Conservation (phyloP, 2,888 invertebrate genomes). For the Morinoia aosen region DNA sequence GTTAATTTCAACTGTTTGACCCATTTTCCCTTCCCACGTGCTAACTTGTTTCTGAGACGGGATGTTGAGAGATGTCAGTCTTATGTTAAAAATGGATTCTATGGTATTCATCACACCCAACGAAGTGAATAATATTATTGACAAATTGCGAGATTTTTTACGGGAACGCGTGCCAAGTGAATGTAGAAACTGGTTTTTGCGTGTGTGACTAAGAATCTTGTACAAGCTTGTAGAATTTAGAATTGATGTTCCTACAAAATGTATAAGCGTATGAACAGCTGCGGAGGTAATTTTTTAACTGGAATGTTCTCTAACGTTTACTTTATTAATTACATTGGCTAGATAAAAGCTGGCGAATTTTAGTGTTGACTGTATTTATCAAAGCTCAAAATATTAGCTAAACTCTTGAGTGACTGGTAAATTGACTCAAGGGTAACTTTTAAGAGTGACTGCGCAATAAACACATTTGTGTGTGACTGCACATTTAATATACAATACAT, state of each 20-base stretch:
- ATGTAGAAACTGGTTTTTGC: background rate
- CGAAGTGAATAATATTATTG: background rate
- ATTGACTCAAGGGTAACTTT: background rate
- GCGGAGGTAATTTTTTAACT: background rate
- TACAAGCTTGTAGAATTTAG: background rate
- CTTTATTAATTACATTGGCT: background rate
- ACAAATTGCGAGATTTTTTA: background rate
- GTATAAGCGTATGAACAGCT: background rate
- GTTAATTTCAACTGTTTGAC: background rate
- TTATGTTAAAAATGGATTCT: background rate
- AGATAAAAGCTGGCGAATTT: background rate
- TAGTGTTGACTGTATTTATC: background rate
- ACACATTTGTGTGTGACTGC: no score
- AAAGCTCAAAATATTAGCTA: background rate
- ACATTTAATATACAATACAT: no score
- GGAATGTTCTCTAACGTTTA: background rate
- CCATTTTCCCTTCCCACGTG: background rate
- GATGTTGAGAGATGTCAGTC: background rate
- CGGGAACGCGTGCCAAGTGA: background rate
- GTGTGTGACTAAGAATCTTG: background rate
- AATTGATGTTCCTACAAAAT: background rate
- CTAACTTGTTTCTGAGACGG: background rate
- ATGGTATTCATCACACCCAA: background rate
- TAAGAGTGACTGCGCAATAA: no score
- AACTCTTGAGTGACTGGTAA: background rate